phyloP scores from a whole-genome alignment of 2,113 vertebrate species.

The Vulpes ferrilata region DNA sequence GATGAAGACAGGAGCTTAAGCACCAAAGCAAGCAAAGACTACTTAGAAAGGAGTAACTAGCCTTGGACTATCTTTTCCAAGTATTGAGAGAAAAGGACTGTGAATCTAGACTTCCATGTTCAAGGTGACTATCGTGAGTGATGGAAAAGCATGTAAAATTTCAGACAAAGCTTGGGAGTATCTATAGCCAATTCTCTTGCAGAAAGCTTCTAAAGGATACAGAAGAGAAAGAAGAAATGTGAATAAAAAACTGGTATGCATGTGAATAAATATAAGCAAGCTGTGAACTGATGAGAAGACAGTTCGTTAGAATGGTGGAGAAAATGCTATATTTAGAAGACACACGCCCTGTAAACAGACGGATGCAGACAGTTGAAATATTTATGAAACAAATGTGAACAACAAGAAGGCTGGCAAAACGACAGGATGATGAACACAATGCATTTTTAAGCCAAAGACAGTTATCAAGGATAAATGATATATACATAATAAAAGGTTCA shows the following conservation, averaged over 20 bases:
- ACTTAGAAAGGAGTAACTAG: not conserved
- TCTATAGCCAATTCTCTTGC: not conserved
- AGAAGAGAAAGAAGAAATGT: not conserved
- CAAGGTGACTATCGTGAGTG: not conserved
- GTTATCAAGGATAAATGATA: not conserved
- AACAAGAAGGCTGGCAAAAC: constrained; percentile 13
- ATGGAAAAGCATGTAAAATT: not conserved
- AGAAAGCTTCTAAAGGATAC: not conserved
- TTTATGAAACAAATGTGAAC: not conserved
- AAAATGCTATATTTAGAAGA: not conserved
- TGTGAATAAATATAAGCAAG: not conserved
- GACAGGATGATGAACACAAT: not conserved
- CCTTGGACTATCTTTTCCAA: not conserved
- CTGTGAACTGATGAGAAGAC: not conserved
- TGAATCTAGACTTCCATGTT: not conserved
- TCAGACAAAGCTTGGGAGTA: not conserved
- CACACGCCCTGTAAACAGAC: not conserved
- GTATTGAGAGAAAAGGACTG: not conserved
- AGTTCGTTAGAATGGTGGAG: not conserved
- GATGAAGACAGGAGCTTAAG: not conserved
- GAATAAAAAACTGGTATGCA: not conserved
- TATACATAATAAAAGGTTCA: not conserved
- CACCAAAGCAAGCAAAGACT: not conserved
- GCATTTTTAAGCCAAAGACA: not conserved
- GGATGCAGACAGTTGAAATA: not conserved